Evolutionary conservation across 35 echinoderm and acorn worm genomes (phyloP).

Genomic region (Acanthaster planci): DNA sequence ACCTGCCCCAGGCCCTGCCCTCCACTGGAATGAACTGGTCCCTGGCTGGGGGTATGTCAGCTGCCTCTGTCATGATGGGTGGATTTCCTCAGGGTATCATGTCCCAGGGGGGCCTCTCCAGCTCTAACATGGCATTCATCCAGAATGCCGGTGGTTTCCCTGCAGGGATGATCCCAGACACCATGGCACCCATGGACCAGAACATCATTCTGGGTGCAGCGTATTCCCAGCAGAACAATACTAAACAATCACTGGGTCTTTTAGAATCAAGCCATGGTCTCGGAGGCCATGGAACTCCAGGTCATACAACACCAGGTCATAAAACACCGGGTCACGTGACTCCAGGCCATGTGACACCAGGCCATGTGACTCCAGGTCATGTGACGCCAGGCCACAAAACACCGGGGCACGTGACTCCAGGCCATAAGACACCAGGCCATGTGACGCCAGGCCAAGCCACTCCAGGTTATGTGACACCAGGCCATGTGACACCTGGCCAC

Average conservation of each 20-base stretch:
- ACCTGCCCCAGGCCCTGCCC: constrained; percentile 25
- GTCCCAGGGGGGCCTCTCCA: constrained; percentile 1
- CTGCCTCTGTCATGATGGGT: background rate
- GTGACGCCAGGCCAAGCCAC: background rate
- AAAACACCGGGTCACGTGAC: background rate
- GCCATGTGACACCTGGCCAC: background rate
- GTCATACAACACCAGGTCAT: background rate
- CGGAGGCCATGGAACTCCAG: background rate
- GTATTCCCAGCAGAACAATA: background rate
- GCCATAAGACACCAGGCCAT: background rate
- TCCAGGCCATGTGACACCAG: constrained; percentile 2
- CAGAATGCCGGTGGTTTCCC: constrained; percentile 6
- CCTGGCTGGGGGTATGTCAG: constrained; percentile 4
- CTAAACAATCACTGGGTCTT: background rate
- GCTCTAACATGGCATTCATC: background rate
- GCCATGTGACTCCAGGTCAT: background rate
- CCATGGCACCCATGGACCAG: constrained; percentile 56
- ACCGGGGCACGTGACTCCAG: background rate
- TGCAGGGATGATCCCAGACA: constrained; percentile 1
- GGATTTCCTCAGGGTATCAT: background rate
- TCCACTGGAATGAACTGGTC: background rate
- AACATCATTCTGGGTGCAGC: constrained; percentile 23
- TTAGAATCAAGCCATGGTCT: no score
- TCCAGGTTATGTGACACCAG: background rate
- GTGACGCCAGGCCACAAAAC: background rate